Base-by-base conservation (phyloP, 2,888 invertebrate genomes). In the Argyra leucocephala region DNA sequence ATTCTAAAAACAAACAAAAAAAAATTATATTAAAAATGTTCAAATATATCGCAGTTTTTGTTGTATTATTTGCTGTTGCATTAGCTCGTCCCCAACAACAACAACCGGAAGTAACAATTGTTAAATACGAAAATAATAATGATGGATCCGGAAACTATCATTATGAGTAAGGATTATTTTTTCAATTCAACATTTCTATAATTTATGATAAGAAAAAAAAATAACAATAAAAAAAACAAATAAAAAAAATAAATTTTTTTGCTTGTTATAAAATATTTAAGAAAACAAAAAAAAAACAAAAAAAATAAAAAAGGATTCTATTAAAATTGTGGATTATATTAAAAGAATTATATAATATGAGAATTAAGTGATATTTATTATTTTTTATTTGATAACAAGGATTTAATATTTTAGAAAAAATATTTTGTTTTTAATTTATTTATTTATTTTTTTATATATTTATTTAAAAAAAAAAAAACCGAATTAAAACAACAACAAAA, bases 81-180 rank as follows among this genome's bases (percentile, higher is more conserved):
- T 65, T 65, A 58, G 68, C 70, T 67, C 71, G 71, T 63, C 72
- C 72, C 65, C 69, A 69, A 65, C 68, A 70, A 58, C 70, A 72
- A 65, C 70, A 71, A 67, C 59, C 57, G 23, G 71, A 72, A 22
- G 72, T 71, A 21, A 66, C 69, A 64, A 65, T 73, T 63, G 66
- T 73, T 61, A 69, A 70, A 63, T 70, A 68, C 26, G 67, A 65
- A 65, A 72, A 71, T 65, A 69, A 72, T 37, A 73, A 73, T 62
- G 73, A 73, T 64, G 73, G 72, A 60, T 67, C 69, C 61, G 73
- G 73, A 65, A 72, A 73, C 64, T 73, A 72, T 64, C 71, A 72
- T 65, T 73, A 69, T 69, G 70, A 70, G 73, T 73, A 70, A 73
- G 72, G 67, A 65, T 65, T 48, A 48, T 31, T 31, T 31, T 31